Evolutionary conservation across 2,888 invertebrate species (phyloP), one percentile per base, ranked within the genome.

Genomic region (Xylota sylvarum): DNA sequence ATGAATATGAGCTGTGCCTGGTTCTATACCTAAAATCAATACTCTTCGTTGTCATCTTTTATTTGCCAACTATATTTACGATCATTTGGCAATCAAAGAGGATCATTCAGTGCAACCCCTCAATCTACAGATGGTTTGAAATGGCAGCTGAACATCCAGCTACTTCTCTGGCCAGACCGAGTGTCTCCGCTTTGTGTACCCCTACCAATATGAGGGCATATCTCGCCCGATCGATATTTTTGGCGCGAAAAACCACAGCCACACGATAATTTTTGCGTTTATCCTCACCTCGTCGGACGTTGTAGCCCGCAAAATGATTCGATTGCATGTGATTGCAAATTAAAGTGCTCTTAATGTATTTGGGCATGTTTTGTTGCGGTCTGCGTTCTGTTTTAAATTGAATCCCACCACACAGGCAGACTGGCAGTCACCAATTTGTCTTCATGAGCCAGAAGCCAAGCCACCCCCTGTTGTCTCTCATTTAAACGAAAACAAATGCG

Each of bases 221-320:
- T 69, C 23, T 58, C 70, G 46, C 70, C 58, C 46, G 58, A 58
- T 58, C 72, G 32, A 58, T 46, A 58, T 67, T 76, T 76, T 76
- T 67, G 76, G 76, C 76, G 76, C 56, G 65, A 43, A 76, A 76
- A 76, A 58, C 67, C 23, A 48, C 76, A 37, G 58, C n/a, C 77
- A 32, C 19, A 60, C 27, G 50, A 37, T 76, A 35, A 27, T 62
- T 52, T 65, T 19, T 43, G 43, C 43, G 43, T 14, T 43, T 14
- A 14, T 43, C 40, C 40, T 43, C 40, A 37, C 9, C 14, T 43
- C 37, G 30, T 17, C 17, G 17, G 7, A 19, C n/a, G 9, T 7
- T 14, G 35, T 17, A 19, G n/a, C 7, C 27, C 32, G 19, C 19
- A 12, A 46, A 64, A 65, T 37, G 65, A 65, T 58, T 65, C 76